phyloP scores from a whole-genome alignment of 2,797 vertebrate genomes.

The Oreochromis grahami region DNA sequence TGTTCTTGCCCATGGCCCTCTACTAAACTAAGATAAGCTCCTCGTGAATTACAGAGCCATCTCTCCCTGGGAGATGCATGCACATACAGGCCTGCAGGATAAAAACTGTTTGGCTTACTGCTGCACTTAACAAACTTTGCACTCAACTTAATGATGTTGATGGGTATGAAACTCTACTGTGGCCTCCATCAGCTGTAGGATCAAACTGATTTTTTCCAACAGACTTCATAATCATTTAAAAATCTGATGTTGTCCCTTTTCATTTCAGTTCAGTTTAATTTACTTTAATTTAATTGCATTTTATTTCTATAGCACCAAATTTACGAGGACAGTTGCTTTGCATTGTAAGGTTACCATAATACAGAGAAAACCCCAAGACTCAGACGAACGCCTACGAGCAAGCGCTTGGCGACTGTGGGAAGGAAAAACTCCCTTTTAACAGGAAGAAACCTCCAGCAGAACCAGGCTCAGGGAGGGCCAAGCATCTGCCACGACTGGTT shows the following conservation, averaged over 20 bases:
- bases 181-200: background rate
- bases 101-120: slow-evolving; percentile 10
- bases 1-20: slow-evolving; percentile 57
- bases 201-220: background rate
- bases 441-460: background rate
- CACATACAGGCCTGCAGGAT: slow-evolving; percentile 11
- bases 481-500: background rate
- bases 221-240: background rate
- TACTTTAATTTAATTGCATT: background rate
- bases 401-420: background rate
- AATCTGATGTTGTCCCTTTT: background rate
- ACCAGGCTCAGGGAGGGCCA: background rate
- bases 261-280: background rate
- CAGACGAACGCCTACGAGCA: background rate
- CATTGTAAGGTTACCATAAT: background rate
- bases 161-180: background rate
- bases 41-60: slow-evolving; percentile 31
- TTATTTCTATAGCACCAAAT: background rate
- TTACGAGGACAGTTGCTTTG: background rate
- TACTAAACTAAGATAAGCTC: slow-evolving; percentile 65
- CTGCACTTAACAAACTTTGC: background rate
- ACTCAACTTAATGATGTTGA: background rate
- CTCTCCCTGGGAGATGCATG: slow-evolving; percentile 11
- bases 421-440: background rate
- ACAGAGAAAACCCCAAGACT: background rate